phyloP scores from a whole-genome alignment of 1,140 invertebrate genomes.

The Philopotamus ludificatus region DNA sequence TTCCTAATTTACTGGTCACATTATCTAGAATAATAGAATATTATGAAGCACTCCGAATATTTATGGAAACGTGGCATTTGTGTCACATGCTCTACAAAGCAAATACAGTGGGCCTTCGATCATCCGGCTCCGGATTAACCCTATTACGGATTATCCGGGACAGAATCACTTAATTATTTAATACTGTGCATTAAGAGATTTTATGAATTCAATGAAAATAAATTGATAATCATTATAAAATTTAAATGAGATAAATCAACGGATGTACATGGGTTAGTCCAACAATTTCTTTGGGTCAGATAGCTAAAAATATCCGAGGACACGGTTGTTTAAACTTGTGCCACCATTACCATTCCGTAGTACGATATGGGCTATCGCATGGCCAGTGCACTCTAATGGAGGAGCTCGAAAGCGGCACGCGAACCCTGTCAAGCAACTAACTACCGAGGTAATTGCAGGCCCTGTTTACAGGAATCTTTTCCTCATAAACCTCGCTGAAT shows the following conservation, averaged over 20 bases:
- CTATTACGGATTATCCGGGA: too few relatives aligned
- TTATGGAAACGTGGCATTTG: too few relatives aligned
- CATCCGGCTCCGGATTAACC: too few relatives aligned
- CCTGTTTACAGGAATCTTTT: background rate
- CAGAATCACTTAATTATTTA: too few relatives aligned
- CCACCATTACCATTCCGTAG: background rate
- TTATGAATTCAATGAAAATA: too few relatives aligned
- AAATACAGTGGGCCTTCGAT: too few relatives aligned
- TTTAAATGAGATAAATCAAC: too few relatives aligned
- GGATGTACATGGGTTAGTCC: too few relatives aligned
- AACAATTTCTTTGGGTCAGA: too few relatives aligned
- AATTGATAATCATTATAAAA: too few relatives aligned
- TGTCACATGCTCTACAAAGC: too few relatives aligned
- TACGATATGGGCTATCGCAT: conserved; percentile 1
- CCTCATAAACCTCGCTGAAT: background rate
- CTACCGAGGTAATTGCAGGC: background rate
- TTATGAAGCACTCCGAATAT: background rate
- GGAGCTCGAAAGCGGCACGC: background rate
- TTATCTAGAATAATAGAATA: conserved; percentile 68
- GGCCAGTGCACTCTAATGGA: conserved; percentile 2
- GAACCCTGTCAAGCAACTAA: background rate
- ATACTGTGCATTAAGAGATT: too few relatives aligned
- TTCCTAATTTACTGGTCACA: conserved; percentile 69
- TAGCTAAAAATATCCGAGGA: background rate
- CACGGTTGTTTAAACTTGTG: background rate